A percentile compares a stretch with the other conserved stretches of the same genome.
Evolutionary conservation across 2,797 vertebrate genomes (phyloP).

Genomic region (Echeneis naucrates): DNA sequence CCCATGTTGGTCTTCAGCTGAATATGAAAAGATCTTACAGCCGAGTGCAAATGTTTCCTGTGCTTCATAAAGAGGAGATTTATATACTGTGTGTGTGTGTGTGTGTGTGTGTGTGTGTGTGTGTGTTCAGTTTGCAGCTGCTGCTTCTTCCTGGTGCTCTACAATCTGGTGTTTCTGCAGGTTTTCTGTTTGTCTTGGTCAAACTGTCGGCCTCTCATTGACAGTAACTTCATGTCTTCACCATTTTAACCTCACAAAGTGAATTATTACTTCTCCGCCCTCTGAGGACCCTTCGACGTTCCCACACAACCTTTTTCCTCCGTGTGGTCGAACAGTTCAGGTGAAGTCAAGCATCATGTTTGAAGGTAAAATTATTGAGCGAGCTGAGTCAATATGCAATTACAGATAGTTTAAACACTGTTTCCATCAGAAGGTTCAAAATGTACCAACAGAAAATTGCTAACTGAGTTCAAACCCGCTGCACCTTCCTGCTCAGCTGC

Average conservation of each 20-base stretch:
- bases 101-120: background rate
- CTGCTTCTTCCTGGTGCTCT: background rate
- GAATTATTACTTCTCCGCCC: background rate
- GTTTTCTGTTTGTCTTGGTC: background rate
- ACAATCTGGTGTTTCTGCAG: background rate
- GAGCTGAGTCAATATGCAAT: background rate
- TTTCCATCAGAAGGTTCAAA: background rate
- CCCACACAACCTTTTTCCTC: background rate
- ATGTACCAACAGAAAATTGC: background rate
- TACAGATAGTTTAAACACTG: background rate
- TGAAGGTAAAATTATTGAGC: background rate
- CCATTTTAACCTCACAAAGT: background rate
- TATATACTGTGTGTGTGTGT: background rate
- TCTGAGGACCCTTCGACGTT: background rate
- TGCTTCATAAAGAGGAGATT: constrained; percentile 6
- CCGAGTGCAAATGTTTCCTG: background rate
- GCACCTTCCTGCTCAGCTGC: too few relatives aligned
- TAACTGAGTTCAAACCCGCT: background rate
- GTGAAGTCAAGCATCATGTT: background rate
- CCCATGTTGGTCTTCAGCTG: constrained; percentile 1
- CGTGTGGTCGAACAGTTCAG: background rate
- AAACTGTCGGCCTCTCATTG: background rate
- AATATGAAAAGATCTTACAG: constrained; percentile 2
- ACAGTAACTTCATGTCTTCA: background rate
- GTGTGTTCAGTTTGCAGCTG: background rate